These are phyloP conservation scores for Cataglyphis cursor DNA, from an alignment of 2,888 invertebrate genomes.

Conservation along the genomic window DNA sequence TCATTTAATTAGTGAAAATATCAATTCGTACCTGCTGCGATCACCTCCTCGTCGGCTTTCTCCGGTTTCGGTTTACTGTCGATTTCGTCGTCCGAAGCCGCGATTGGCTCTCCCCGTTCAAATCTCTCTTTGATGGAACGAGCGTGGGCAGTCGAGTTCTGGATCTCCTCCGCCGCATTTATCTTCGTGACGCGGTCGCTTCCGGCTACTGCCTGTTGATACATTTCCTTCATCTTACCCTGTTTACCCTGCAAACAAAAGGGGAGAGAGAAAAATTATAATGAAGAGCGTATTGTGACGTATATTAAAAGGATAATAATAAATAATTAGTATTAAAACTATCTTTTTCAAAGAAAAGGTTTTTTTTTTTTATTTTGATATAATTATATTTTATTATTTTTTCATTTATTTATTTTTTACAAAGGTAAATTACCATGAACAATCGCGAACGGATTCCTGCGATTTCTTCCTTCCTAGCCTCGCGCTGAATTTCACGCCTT, in stretches of 20 bases:
- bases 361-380: not conserved
- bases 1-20: constrained; percentile 24
- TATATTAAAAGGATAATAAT: not conserved
- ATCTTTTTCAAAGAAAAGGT: not conserved
- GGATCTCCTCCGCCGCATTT: constrained; percentile 85
- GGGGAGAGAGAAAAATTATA: constrained; percentile 2
- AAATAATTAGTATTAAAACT: not conserved
- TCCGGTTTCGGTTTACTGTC: constrained; percentile 87
- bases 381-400: not conserved
- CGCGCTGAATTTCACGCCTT: constrained; percentile 89
- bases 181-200: constrained; percentile 89
- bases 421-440: constrained; percentile 89
- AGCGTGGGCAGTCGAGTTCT: constrained; percentile 87
- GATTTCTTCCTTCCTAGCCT: constrained; percentile 95
- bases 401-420: not conserved
- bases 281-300: not conserved
- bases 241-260: constrained; percentile 91
- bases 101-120: constrained; percentile 91
- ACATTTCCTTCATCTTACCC: constrained; percentile 96
- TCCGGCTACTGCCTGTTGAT: constrained; percentile 95
- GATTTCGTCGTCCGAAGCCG: constrained; percentile 89
- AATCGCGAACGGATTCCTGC: constrained; percentile 94
- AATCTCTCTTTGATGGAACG: constrained; percentile 92
- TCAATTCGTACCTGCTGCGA: constrained; percentile 90
- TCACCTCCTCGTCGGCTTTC: constrained; percentile 92